Conservation (phyloP, 2,888 invertebrate genomes). For the Trichopoda pennipes region DNA sequence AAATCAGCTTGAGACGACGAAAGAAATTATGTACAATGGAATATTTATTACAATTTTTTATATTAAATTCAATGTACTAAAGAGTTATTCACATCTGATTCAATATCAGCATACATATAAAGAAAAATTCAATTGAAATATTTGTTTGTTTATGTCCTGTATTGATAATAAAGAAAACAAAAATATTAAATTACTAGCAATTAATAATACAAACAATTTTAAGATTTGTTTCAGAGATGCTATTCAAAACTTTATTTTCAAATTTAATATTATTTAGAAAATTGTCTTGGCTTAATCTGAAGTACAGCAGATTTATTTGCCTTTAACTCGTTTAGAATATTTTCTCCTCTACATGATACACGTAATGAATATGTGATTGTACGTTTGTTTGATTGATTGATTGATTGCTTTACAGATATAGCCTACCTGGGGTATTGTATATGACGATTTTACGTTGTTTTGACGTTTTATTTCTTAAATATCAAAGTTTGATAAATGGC, state of each 20-base stretch:
- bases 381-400: too few relatives aligned
- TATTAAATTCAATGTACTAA: slow-evolving; percentile 47
- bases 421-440: too few relatives aligned
- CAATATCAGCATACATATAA: slow-evolving; percentile 57
- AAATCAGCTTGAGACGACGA: slow-evolving; percentile 41
- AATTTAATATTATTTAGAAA: slow-evolving; percentile 1
- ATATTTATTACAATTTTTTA: slow-evolving; percentile 46
- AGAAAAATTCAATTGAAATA: slow-evolving; percentile 46
- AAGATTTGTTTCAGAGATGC: neutral
- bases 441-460: too few relatives aligned
- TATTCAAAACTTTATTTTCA: neutral
- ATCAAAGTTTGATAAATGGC: too few relatives aligned
- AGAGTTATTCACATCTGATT: slow-evolving; percentile 62
- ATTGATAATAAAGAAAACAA: slow-evolving; percentile 44
- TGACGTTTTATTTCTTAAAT: too few relatives aligned
- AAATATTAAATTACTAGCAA: slow-evolving; percentile 46
- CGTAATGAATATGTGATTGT: too few relatives aligned
- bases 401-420: too few relatives aligned
- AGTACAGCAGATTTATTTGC: slow-evolving; percentile 35
- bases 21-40: slow-evolving; percentile 46
- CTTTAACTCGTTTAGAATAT: slow-evolving; percentile 10
- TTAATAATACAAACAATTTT: neutral
- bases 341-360: neutral
- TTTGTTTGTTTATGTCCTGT: slow-evolving; percentile 51
- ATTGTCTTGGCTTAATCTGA: slow-evolving; percentile 42